Conservation (phyloP, 2,797 vertebrate species). For the Pagetopsis macropterus region DNA sequence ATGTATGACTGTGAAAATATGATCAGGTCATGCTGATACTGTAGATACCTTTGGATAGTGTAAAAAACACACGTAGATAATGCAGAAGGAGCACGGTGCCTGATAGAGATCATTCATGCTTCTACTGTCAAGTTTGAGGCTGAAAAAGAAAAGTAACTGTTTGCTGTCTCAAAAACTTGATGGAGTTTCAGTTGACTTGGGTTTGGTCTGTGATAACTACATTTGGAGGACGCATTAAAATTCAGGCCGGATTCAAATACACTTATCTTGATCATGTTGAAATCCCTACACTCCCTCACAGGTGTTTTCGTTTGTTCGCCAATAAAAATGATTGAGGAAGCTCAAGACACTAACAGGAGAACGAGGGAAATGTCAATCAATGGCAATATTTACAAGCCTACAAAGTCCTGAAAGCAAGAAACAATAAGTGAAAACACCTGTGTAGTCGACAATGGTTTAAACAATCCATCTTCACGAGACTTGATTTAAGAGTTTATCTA, state of each 20-base stretch:
- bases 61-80: too few relatives aligned
- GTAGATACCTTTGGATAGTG: too few relatives aligned
- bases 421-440: constrained; percentile 12
- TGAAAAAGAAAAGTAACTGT: background rate
- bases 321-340: background rate
- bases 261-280: background rate
- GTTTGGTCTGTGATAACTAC: background rate
- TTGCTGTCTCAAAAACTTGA: background rate
- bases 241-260: background rate
- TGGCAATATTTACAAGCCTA: background rate
- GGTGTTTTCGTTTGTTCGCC: background rate
- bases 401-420: background rate
- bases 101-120: too few relatives aligned
- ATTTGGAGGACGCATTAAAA: background rate
- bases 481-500: constrained; percentile 18
- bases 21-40: too few relatives aligned
- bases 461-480: constrained; percentile 2
- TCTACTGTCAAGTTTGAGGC: too few relatives aligned
- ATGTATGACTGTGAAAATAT: too few relatives aligned
- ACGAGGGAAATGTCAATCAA: background rate
- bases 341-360: background rate
- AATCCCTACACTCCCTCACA: background rate
- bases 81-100: too few relatives aligned
- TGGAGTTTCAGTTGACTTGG: background rate
- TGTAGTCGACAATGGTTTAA: background rate